These are phyloP conservation scores for Orchesellides sinensis DNA, from an alignment of 2,888 invertebrate genomes.

Conservation along the genomic window DNA sequence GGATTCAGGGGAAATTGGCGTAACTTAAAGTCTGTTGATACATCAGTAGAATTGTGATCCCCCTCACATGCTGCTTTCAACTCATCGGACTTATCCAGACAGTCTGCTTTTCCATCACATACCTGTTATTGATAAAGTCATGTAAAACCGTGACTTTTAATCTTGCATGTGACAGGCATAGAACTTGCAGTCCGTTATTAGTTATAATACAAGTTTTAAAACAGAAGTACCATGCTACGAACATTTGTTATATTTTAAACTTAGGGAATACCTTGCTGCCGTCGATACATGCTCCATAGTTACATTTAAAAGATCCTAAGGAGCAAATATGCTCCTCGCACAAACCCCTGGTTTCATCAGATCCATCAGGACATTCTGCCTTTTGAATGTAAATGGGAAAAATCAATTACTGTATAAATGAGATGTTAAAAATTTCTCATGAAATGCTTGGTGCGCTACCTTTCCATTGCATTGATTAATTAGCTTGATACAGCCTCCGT, in stretches of 20 bases:
- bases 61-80: constrained; percentile 62
- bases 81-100: constrained; percentile 70
- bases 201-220: too few relatives aligned
- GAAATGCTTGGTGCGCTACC: constrained; percentile 24
- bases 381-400: constrained; percentile 22
- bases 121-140: constrained; percentile 41
- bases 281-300: constrained; percentile 71
- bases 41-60: constrained; percentile 57
- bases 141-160: too few relatives aligned
- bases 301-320: constrained; percentile 69
- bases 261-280: constrained; percentile 69
- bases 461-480: constrained; percentile 64
- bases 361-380: constrained; percentile 68
- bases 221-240: too few relatives aligned
- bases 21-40: too few relatives aligned
- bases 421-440: background rate
- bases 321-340: constrained; percentile 69
- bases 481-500: constrained; percentile 66
- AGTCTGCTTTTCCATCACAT: constrained; percentile 68
- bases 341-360: constrained; percentile 70
- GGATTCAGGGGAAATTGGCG: background rate
- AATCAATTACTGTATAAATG: background rate
- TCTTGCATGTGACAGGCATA: too few relatives aligned
- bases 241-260: too few relatives aligned
- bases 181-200: too few relatives aligned